These are phyloP conservation scores for Drosophila dunni DNA, from an alignment of 1,140 invertebrate species.

Conservation along the genomic window DNA sequence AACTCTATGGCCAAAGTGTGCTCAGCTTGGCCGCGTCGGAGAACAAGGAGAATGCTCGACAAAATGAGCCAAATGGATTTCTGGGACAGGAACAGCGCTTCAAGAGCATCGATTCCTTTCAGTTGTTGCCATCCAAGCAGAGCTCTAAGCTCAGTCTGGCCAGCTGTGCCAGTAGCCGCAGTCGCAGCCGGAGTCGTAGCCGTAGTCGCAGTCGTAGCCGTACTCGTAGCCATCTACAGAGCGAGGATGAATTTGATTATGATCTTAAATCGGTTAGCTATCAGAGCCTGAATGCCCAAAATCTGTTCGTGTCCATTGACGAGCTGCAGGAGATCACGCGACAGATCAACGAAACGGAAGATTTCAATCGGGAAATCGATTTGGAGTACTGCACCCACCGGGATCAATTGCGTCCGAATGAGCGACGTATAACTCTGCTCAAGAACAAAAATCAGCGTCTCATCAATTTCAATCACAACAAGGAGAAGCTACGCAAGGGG, in stretches of 20 bases:
- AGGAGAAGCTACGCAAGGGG: conserved; percentile 85
- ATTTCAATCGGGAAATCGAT: conserved; percentile 78
- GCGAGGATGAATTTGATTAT: conserved; percentile 71
- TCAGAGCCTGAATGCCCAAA: conserved; percentile 78
- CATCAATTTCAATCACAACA: conserved; percentile 83
- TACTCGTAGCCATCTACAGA: not conserved
- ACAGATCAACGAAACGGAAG: conserved; percentile 82
- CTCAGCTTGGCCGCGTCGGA: conserved; percentile 60
- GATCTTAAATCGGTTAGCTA: conserved; percentile 83
- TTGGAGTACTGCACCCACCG: conserved; percentile 81
- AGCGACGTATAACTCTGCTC: conserved; percentile 76
- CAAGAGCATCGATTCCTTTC: conserved; percentile 72
- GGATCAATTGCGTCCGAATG: conserved; percentile 76
- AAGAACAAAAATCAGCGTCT: conserved; percentile 81
- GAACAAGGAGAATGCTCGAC: conserved; percentile 53
- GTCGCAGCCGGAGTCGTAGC: conserved; percentile 1
- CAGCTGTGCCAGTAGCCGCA: conserved; percentile 30
- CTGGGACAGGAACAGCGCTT: conserved; percentile 63
- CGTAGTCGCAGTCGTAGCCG: conserved; percentile 5
- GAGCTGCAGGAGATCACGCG: conserved; percentile 80
- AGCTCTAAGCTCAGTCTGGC: conserved; percentile 59
- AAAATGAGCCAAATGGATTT: conserved; percentile 30
- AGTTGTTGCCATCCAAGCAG: conserved; percentile 32
- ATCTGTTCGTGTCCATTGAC: conserved; percentile 81
- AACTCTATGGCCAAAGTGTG: conserved; percentile 66